phyloP scores from a whole-genome alignment of 2,797 vertebrate genomes.

The Heteromormyrus szaboi region DNA sequence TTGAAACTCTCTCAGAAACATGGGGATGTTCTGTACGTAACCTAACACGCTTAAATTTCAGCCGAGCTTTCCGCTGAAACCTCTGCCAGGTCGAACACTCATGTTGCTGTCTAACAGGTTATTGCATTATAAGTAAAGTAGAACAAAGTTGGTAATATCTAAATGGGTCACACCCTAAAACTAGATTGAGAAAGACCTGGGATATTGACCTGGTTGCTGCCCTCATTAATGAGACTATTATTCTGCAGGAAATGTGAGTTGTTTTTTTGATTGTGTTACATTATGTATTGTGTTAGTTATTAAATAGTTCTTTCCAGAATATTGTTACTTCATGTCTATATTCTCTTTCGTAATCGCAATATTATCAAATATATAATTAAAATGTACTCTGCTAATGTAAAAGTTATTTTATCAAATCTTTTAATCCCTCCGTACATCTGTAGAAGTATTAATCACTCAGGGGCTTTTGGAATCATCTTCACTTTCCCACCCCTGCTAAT shows the following conservation, averaged over 20 bases:
- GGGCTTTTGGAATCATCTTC: not conserved
- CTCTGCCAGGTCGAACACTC: not conserved
- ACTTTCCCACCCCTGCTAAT: not conserved
- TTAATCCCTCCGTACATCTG: not conserved
- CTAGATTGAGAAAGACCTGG: conserved; percentile 33
- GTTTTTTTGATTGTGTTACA: not conserved
- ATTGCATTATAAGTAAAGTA: conserved; percentile 59
- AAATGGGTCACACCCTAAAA: conserved; percentile 62
- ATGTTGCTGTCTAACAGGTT: conserved; percentile 41
- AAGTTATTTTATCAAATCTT: not conserved
- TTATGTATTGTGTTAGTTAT: not conserved
- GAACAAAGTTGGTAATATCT: conserved; percentile 51
- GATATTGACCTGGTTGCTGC: conserved; percentile 34
- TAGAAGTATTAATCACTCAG: not conserved
- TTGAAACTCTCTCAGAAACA: not conserved
- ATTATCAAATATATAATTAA: not conserved
- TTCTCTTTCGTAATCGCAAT: not conserved
- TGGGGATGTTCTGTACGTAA: not conserved
- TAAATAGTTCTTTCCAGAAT: not conserved
- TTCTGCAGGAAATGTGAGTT: conserved; percentile 27
- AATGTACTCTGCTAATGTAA: not conserved
- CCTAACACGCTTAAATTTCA: not conserved
- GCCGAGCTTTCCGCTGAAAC: not conserved
- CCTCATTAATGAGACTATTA: conserved; percentile 40
- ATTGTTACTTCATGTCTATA: not conserved